phyloP scores from a whole-genome alignment of 2,797 vertebrate genomes.

The Toxotes lorentzi region DNA sequence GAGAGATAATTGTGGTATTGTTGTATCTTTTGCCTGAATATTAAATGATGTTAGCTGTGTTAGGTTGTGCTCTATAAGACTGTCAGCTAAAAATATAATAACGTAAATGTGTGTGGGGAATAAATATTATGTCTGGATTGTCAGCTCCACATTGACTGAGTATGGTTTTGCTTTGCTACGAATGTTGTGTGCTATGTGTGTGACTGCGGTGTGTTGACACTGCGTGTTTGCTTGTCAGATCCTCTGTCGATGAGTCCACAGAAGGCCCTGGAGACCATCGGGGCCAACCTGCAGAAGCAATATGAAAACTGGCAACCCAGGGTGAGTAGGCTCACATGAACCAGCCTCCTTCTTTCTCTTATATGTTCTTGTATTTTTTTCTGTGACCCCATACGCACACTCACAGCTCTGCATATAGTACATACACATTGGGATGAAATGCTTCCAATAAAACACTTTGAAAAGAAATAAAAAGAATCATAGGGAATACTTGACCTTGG shows the following conservation, averaged over 20 bases:
- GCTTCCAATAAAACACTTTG: background rate
- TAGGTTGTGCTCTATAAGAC: background rate
- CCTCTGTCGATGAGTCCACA: conserved; percentile 98
- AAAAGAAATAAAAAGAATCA: conserved; percentile 13
- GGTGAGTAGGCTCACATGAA: conserved; percentile 84
- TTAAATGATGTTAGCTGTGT: background rate
- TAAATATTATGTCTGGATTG: conserved; percentile 6
- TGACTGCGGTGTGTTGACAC: conserved; percentile 6
- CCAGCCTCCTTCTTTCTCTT: background rate
- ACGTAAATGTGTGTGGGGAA: background rate
- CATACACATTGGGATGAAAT: background rate
- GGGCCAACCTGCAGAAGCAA: conserved; percentile 97
- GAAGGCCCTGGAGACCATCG: conserved; percentile 98
- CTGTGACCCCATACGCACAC: background rate
- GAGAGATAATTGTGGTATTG: background rate
- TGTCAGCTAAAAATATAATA: background rate
- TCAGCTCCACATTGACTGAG: background rate
- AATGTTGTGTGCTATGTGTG: background rate
- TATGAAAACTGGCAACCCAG: conserved; percentile 99
- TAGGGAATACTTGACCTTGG: background rate
- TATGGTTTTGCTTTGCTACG: background rate
- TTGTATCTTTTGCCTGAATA: background rate
- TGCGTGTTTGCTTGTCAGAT: conserved; percentile 85
- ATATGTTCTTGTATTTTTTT: background rate
- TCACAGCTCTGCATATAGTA: background rate